Conservation (phyloP, 2,888 invertebrate genomes). For the Polyommatus iphigenia region DNA sequence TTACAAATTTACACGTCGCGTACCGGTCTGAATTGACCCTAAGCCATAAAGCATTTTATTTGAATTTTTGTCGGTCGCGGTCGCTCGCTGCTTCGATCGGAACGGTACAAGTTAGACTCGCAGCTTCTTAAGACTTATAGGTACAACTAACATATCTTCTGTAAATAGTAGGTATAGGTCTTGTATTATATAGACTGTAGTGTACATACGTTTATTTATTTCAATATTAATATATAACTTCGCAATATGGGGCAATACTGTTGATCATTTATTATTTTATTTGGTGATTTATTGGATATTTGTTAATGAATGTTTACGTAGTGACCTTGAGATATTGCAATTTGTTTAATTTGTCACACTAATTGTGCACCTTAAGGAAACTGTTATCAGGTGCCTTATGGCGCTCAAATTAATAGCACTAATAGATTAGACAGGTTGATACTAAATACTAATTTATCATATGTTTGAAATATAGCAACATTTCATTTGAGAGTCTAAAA, state of each 20-base stretch:
- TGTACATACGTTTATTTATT: constrained; percentile 65
- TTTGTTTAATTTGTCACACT: constrained; percentile 2
- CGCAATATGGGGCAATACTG: constrained; percentile 68
- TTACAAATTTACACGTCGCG: too few relatives aligned
- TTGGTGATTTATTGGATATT: constrained; percentile 60
- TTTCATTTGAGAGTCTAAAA: not conserved
- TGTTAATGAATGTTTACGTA: constrained; percentile 33
- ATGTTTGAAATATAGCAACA: not conserved
- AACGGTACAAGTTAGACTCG: constrained; percentile 21
- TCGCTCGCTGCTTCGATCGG: too few relatives aligned
- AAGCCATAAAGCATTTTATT: too few relatives aligned
- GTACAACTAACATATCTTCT: constrained; percentile 74
- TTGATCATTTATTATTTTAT: constrained; percentile 65
- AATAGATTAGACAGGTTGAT: not conserved
- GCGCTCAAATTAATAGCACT: not conserved
- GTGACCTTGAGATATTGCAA: constrained; percentile 11
- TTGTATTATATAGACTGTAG: constrained; percentile 75
- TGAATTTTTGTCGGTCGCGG: too few relatives aligned
- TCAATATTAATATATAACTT: constrained; percentile 43
- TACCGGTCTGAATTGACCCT: too few relatives aligned
- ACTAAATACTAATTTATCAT: not conserved
- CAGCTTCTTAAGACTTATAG: constrained; percentile 71
- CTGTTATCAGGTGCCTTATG: not conserved
- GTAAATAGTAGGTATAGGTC: constrained; percentile 70
- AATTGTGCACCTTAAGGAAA: constrained; percentile 17